Evolutionary conservation across 2,113 vertebrate genomes (phyloP).

Genomic region (Saguinus midas): DNA sequence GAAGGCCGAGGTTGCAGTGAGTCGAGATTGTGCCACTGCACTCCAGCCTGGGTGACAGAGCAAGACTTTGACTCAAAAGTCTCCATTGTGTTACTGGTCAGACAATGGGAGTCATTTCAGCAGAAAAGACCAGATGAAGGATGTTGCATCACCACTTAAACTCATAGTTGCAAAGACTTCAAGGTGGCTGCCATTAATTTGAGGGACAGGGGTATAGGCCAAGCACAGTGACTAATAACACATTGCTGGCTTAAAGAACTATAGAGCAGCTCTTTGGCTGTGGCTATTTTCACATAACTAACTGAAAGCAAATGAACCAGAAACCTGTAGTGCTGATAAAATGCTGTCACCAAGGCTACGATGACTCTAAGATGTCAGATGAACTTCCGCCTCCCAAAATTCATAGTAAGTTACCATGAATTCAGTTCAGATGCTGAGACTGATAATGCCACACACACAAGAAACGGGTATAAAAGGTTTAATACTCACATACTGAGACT

Average conservation of each 20-base stretch:
- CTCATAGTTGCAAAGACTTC: not conserved
- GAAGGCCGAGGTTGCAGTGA: too few species aligned
- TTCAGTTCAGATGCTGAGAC: not conserved
- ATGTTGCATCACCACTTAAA: not conserved
- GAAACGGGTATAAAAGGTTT: conserved; percentile 21
- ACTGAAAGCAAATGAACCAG: not conserved
- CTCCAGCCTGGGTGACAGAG: too few species aligned
- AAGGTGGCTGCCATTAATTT: not conserved
- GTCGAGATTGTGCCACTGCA: too few species aligned
- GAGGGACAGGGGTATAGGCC: not conserved
- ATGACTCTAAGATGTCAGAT: not conserved
- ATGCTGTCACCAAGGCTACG: not conserved
- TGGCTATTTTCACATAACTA: not conserved
- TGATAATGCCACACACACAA: not conserved
- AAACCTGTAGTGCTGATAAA: not conserved
- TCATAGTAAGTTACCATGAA: not conserved
- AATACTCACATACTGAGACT: conserved; percentile 37
- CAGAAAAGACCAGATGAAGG: not conserved
- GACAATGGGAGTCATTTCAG: not conserved
- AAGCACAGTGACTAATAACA: not conserved
- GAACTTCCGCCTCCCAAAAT: not conserved
- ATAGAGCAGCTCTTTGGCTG: not conserved
- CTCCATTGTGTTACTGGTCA: not conserved
- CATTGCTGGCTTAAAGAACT: not conserved
- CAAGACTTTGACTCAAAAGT: not conserved